A percentile compares a stretch with the other conserved stretches of the same genome.
Conservation (phyloP, 2,888 invertebrate species). For the Syritta pipiens region DNA sequence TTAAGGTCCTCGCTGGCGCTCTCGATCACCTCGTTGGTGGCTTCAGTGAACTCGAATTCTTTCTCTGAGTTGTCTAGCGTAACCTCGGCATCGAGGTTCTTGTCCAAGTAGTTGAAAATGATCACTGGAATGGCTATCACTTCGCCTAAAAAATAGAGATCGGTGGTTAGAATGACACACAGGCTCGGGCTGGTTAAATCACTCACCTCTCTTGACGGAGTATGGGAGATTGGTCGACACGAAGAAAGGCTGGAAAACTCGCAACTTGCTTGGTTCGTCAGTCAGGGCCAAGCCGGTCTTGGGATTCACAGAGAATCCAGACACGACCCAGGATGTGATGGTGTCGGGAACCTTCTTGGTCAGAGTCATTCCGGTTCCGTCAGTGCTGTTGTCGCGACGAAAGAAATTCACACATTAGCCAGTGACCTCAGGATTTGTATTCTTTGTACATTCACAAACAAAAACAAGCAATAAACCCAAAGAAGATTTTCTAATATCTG, state of each 20-base stretch:
- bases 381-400: constrained; percentile 70
- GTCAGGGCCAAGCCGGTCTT: constrained; percentile 88
- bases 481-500: no score
- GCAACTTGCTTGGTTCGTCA: constrained; percentile 84
- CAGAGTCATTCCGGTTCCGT: constrained; percentile 72
- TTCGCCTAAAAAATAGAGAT: constrained; percentile 84
- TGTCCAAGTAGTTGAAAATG: constrained; percentile 92
- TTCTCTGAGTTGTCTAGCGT: constrained; percentile 90
- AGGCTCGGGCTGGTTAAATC: background rate
- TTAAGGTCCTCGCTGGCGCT: constrained; percentile 81
- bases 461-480: constrained; percentile 23
- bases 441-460: background rate
- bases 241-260: constrained; percentile 91
- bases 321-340: constrained; percentile 91
- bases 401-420: constrained; percentile 16
- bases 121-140: constrained; percentile 92
- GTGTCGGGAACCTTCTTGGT: constrained; percentile 86
- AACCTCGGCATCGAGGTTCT: constrained; percentile 88
- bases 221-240: constrained; percentile 93
- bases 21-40: constrained; percentile 87
- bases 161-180: background rate
- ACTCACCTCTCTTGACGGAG: constrained; percentile 92
- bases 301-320: constrained; percentile 90
- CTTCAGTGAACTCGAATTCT: constrained; percentile 89
- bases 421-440: background rate